Percentiles rank a stretch among this genome's conserved stretches.
phyloP scores from a whole-genome alignment of 35 echinoderm and acorn worm genomes.

The Ophioderma brevispina region DNA sequence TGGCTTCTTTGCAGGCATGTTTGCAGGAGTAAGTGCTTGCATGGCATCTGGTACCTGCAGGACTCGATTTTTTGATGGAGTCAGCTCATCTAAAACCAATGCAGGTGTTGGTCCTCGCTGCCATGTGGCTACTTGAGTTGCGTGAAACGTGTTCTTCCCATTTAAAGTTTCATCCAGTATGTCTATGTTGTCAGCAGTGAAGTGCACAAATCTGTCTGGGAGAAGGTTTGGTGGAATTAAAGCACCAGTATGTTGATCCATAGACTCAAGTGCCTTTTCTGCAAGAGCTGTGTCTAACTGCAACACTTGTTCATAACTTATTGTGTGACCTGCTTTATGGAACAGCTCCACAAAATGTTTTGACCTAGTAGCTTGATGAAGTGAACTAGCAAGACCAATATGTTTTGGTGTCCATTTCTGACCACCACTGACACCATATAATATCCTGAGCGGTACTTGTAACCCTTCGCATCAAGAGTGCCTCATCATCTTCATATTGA shows the following conservation, averaged over 20 bases:
- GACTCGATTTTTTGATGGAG: conserved; percentile 1
- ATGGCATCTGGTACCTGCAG: conserved; percentile 30
- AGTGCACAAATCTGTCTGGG: conserved; percentile 16
- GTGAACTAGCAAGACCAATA: too few relatives aligned
- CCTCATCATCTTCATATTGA: neutral
- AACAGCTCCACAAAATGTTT: conserved; percentile 44
- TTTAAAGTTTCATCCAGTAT: conserved; percentile 54
- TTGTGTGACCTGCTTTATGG: conserved; percentile 42
- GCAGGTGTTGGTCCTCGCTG: conserved; percentile 4
- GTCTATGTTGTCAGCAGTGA: conserved; percentile 54
- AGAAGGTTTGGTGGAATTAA: conserved; percentile 31
- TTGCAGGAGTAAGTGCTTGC: neutral
- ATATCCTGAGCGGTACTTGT: too few relatives aligned
- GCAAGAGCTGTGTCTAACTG: conserved; percentile 37
- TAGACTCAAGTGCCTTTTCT: conserved; percentile 14
- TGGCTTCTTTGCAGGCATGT: neutral
- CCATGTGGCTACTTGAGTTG: conserved; percentile 39
- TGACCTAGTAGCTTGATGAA: conserved; percentile 60
- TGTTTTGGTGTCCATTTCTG: too few relatives aligned
- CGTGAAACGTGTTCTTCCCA: conserved; percentile 54
- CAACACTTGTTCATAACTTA: conserved; percentile 26
- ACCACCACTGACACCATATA: too few relatives aligned
- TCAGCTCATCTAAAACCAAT: neutral
- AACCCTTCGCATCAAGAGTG: too few relatives aligned
- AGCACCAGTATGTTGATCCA: conserved; percentile 16